These are phyloP conservation scores for Hemiscyllium ocellatum DNA, from an alignment of 2,113 vertebrate genomes.

Conservation along the genomic window DNA sequence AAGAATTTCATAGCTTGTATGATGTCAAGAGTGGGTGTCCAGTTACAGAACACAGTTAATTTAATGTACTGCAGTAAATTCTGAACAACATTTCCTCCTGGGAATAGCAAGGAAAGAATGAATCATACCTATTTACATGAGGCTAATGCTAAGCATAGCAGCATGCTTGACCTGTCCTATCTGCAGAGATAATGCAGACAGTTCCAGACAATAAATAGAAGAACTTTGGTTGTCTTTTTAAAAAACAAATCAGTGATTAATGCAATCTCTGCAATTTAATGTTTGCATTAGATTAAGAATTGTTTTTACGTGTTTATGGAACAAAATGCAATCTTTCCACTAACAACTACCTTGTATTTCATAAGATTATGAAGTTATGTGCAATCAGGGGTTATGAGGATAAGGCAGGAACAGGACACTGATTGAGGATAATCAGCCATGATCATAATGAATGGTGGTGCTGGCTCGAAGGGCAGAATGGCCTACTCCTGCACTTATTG, in stretches of 20 bases:
- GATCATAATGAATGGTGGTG: no score
- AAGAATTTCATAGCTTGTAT: conserved; percentile 54
- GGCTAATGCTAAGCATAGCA: conserved; percentile 55
- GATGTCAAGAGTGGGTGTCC: conserved; percentile 66
- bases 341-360: background rate
- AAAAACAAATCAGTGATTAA: background rate
- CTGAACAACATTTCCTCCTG: conserved; percentile 50
- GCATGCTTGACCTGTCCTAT: conserved; percentile 46
- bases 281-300: background rate
- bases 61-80: conserved; percentile 61
- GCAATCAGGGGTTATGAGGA: no score
- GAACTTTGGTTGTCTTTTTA: background rate
- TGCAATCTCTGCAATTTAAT: background rate
- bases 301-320: background rate
- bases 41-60: conserved; percentile 53
- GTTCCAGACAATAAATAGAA: conserved; percentile 26
- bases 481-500: no score
- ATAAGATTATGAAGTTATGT: background rate
- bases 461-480: no score
- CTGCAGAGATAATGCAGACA: conserved; percentile 43
- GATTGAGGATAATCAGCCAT: no score
- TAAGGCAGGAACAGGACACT: no score
- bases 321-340: background rate
- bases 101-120: conserved; percentile 53
- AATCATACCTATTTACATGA: conserved; percentile 59